A percentile compares a stretch with the other conserved stretches of the same genome.
These are phyloP conservation scores for Cricetomys ansorgei DNA, from an alignment of 2,113 vertebrate species.

Conservation along the genomic window DNA sequence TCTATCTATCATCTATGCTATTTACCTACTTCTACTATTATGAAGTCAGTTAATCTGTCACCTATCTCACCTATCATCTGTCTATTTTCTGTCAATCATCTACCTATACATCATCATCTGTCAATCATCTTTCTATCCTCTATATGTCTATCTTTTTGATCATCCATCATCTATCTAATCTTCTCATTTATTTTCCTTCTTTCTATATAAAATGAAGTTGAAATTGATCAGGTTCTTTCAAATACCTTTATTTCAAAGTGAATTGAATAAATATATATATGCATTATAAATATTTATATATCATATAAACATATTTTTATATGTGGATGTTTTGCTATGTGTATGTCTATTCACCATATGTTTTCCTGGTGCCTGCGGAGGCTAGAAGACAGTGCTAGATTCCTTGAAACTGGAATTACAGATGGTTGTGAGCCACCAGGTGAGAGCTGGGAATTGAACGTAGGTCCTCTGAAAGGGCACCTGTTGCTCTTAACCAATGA, in stretches of 20 bases:
- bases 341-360: not conserved
- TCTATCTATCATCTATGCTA: not conserved
- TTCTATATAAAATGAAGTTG: not conserved
- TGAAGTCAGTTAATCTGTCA: too few relatives aligned
- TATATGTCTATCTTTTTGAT: not conserved
- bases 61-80: too few relatives aligned
- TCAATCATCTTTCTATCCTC: not conserved
- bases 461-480: not conserved
- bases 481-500: not conserved
- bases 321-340: not conserved
- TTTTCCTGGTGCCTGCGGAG: not conserved
- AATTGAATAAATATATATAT: not conserved
- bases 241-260: slow-evolving; percentile 36
- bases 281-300: too few relatives aligned
- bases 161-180: not conserved
- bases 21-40: too few relatives aligned
- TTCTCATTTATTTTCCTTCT: too few relatives aligned
- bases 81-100: too few relatives aligned
- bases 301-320: not conserved
- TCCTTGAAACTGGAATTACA: not conserved
- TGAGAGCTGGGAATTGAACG: not conserved
- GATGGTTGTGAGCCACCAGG: not conserved
- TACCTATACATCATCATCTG: not conserved
- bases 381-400: not conserved
- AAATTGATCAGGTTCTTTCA: not conserved